Percentiles rank a stretch among this genome's conserved stretches.
Evolutionary conservation across 2,113 vertebrate species (phyloP).

Genomic region (Aramus guarauna): DNA sequence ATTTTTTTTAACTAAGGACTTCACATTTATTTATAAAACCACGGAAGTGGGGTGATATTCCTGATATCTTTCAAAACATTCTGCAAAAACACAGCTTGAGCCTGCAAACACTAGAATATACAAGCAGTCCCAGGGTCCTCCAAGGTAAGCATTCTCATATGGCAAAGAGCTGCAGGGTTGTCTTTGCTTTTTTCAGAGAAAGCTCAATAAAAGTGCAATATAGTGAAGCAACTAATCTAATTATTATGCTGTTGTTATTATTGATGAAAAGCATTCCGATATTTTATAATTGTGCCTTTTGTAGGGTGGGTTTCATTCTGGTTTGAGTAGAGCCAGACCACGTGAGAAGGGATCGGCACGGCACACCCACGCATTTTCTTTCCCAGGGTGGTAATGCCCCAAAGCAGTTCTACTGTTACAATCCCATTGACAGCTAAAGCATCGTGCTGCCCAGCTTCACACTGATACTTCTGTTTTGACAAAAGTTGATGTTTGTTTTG

Average conservation of each 20-base stretch:
- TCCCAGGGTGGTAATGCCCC: neutral
- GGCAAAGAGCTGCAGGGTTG: neutral
- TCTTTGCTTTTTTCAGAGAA: neutral
- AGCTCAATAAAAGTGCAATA: conserved; percentile 37
- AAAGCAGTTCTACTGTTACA: neutral
- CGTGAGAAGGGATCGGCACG: neutral
- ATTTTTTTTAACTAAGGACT: neutral
- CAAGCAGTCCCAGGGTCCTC: conserved; percentile 38
- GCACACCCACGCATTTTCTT: neutral
- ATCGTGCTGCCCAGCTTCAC: neutral
- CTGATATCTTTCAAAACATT: neutral
- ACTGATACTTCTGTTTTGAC: neutral
- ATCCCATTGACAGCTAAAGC: neutral
- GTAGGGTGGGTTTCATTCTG: neutral
- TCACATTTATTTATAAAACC: conserved; percentile 2
- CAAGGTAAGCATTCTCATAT: neutral
- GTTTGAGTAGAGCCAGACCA: neutral
- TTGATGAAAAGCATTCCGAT: neutral
- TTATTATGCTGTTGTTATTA: neutral
- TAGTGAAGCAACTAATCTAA: neutral
- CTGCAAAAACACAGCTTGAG: neutral
- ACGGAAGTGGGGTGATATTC: neutral
- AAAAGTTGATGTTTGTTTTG: neutral
- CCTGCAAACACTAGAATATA: neutral
- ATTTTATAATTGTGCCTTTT: conserved; percentile 32